Conservation (phyloP, 2,797 vertebrate genomes). For the Prionace glauca region DNA sequence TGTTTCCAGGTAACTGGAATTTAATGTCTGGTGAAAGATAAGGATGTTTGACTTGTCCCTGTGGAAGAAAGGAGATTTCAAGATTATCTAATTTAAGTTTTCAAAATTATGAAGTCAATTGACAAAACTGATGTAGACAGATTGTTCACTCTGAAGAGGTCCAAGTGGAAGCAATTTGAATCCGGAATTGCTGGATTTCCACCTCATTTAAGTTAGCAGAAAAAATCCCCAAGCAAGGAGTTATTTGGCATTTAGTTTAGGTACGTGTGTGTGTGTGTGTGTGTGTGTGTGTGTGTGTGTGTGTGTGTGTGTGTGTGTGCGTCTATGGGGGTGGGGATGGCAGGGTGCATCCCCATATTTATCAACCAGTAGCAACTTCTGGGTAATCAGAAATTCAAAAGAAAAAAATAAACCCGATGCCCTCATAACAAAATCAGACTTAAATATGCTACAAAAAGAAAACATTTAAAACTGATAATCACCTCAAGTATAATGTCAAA, state of each 20-base stretch:
- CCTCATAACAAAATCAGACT: not conserved
- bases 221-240: not conserved
- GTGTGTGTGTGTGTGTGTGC: no score
- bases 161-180: not conserved
- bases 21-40: no score
- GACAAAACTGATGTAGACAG: not conserved
- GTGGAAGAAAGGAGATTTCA: no score
- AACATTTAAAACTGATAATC: not conserved
- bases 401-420: not conserved
- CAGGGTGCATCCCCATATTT: not conserved
- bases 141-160: not conserved
- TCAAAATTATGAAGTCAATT: not conserved
- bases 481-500: not conserved
- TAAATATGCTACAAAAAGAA: not conserved
- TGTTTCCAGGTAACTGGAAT: no score
- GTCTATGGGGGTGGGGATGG: no score
- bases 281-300: no score
- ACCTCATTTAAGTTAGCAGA: not conserved
- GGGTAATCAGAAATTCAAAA: not conserved
- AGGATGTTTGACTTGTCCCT: not conserved
- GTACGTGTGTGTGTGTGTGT: not conserved
- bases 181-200: not conserved
- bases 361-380: not conserved
- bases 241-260: not conserved
- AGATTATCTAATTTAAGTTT: no score